phyloP scores from a whole-genome alignment of 2,797 vertebrate genomes.

The Jordanella pulchra region DNA sequence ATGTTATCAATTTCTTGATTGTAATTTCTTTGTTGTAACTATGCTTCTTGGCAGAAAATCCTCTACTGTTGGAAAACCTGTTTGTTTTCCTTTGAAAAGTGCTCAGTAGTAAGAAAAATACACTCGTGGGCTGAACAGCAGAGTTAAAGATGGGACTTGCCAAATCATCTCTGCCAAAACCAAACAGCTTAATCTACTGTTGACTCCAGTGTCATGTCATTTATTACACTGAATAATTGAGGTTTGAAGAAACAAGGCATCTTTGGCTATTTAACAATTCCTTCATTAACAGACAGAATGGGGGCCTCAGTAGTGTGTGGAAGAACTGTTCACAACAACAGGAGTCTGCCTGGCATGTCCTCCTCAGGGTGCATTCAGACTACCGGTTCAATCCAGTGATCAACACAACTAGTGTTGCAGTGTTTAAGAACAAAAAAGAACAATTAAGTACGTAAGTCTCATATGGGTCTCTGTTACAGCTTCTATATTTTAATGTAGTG shows the following conservation, averaged over 20 bases:
- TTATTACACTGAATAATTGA: not conserved
- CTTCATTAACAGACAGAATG: not conserved
- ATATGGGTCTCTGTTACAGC: no score
- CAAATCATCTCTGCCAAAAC: not conserved
- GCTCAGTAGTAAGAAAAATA: not conserved
- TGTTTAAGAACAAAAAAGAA: no score
- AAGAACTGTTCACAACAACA: not conserved
- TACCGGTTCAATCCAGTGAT: no score
- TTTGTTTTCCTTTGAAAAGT: not conserved
- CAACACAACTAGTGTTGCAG: no score
- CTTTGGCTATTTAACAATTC: not conserved
- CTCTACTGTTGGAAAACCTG: not conserved
- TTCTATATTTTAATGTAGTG: no score
- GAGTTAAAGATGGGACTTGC: not conserved
- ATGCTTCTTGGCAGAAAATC: not conserved
- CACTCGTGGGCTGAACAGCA: not conserved
- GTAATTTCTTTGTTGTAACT: not conserved
- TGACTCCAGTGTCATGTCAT: not conserved
- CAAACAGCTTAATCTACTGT: not conserved
- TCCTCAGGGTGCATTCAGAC: not conserved
- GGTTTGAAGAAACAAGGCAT: not conserved
- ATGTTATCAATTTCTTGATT: no score
- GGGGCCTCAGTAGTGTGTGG: not conserved
- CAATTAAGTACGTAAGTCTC: no score
- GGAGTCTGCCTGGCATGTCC: not conserved